Conservation (phyloP, 35 echinoderm and acorn worm genomes). For the Apostichopus japonicus region DNA sequence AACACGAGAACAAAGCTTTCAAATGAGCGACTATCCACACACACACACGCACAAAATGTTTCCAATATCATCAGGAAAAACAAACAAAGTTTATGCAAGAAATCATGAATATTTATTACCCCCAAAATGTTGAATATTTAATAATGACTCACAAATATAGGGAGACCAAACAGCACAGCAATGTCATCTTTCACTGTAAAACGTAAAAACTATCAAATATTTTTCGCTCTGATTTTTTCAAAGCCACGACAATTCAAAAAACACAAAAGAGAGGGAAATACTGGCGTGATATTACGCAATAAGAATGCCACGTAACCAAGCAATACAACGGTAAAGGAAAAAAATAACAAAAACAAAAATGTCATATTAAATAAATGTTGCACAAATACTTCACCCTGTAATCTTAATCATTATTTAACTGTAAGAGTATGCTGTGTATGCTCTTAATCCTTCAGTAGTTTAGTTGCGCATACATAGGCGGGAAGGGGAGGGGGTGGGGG, state of each 20-base stretch:
- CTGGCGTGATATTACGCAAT: constrained; percentile 3
- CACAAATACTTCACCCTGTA: constrained; percentile 18
- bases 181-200: neutral
- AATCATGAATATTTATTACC: constrained; percentile 1
- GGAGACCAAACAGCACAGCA: constrained; percentile 20
- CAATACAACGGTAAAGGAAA: neutral
- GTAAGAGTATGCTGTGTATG: neutral
- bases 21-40: too few species aligned
- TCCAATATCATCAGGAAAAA: neutral
- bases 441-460: neutral
- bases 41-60: too few species aligned
- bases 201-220: constrained; percentile 1
- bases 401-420: neutral
- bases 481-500: neutral
- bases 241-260: constrained; percentile 12
- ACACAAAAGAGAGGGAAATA: neutral
- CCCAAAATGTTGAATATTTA: neutral
- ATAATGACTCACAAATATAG: constrained; percentile 21
- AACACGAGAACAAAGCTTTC: neutral
- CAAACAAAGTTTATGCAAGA: neutral
- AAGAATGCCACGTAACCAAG: neutral
- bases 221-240: neutral
- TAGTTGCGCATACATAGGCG: neutral
- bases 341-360: neutral
- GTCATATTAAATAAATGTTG: neutral